phyloP scores from a whole-genome alignment of 1,140 invertebrate species.

The Drosophila mauritiana region DNA sequence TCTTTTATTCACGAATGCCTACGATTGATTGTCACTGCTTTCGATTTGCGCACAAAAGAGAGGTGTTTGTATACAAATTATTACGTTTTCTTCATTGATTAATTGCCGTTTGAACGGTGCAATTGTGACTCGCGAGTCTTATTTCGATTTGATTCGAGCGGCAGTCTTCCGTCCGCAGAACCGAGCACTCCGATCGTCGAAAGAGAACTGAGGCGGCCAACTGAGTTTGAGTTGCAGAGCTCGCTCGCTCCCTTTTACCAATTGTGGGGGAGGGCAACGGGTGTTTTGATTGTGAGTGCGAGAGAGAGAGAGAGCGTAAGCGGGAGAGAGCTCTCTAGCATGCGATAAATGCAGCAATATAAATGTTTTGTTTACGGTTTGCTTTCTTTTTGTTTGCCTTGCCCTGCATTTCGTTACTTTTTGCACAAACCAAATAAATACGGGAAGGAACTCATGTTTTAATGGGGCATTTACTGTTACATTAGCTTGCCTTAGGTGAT shows the following conservation, averaged over 20 bases:
- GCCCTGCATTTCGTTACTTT: slow-evolving; percentile 38
- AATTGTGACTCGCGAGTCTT: slow-evolving; percentile 49
- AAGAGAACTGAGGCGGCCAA: slow-evolving; percentile 27
- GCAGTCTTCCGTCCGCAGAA: slow-evolving; percentile 36
- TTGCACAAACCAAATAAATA: slow-evolving; percentile 36
- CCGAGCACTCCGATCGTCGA: slow-evolving; percentile 65
- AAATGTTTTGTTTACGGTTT: slow-evolving; percentile 41
- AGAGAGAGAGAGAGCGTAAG: slow-evolving; percentile 4
- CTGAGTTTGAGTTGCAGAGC: slow-evolving; percentile 1
- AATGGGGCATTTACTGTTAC: slow-evolving; percentile 19
- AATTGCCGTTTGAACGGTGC: slow-evolving; percentile 76
- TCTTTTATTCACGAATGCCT: slow-evolving; percentile 52
- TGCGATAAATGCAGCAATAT: slow-evolving; percentile 58
- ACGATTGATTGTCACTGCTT: slow-evolving; percentile 41
- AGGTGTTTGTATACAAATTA: slow-evolving; percentile 19
- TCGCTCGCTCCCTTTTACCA: not conserved
- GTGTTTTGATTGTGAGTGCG: not conserved
- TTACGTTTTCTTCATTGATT: slow-evolving; percentile 56
- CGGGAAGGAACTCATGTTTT: slow-evolving; percentile 16
- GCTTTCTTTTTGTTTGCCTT: slow-evolving; percentile 35
- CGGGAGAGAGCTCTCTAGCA: slow-evolving; percentile 40
- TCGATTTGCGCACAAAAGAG: slow-evolving; percentile 26
- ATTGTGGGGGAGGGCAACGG: slow-evolving; percentile 11
- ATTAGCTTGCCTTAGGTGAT: slow-evolving; percentile 11
- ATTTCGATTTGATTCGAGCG: slow-evolving; percentile 7